Evolutionary conservation across 1,140 invertebrate species (phyloP).

Genomic region (Paraescarpia echinospica): DNA sequence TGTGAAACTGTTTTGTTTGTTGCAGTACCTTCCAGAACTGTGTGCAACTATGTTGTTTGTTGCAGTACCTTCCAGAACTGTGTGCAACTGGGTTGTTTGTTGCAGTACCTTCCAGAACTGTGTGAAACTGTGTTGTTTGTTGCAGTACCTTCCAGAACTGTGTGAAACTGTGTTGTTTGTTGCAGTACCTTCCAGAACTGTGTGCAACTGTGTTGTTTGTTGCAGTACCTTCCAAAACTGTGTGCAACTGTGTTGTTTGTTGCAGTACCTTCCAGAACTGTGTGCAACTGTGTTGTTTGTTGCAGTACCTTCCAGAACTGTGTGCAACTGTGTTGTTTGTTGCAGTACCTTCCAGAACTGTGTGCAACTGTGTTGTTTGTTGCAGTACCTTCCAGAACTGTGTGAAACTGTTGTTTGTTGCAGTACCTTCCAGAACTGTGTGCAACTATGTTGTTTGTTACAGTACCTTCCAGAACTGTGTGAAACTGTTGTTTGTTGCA

Average conservation of each 20-base stretch:
- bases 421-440: slow-evolving; percentile 81
- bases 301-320: slow-evolving; percentile 79
- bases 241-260: neutral
- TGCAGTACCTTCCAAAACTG: neutral
- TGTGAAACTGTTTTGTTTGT: neutral
- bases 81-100: too few relatives aligned
- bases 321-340: too few relatives aligned
- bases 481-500: neutral
- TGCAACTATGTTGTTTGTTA: too few relatives aligned
- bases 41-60: slow-evolving; percentile 9
- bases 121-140: neutral
- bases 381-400: neutral
- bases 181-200: slow-evolving; percentile 79
- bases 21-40: neutral
- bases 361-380: neutral
- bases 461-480: neutral
- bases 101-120: neutral
- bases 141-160: neutral
- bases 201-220: too few relatives aligned
- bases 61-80: slow-evolving; percentile 79
- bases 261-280: neutral
- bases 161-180: slow-evolving; percentile 10
- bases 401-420: slow-evolving; percentile 22
- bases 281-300: slow-evolving; percentile 11
- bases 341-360: neutral